These are phyloP conservation scores for Gymnogyps californianus DNA, from an alignment of 2,113 vertebrate genomes.

Conservation along the genomic window DNA sequence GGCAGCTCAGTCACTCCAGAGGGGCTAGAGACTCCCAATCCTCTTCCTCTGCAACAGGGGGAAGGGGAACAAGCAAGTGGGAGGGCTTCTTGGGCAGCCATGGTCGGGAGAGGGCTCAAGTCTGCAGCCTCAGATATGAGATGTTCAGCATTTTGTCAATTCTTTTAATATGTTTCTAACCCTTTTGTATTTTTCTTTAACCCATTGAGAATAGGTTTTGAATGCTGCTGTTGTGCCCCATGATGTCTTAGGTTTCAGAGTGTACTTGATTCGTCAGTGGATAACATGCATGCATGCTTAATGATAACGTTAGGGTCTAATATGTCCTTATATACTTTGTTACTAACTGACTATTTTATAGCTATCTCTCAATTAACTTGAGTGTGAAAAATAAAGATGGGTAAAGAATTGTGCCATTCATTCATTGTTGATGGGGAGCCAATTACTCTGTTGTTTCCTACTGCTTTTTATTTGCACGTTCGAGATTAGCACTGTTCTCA, in stretches of 20 bases:
- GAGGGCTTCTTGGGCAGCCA: accelerated
- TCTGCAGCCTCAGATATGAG: background rate
- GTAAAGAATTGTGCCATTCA: background rate
- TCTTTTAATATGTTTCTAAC: background rate
- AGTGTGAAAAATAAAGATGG: background rate
- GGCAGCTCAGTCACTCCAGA: background rate
- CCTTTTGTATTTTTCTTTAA: background rate
- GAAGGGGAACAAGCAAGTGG: background rate
- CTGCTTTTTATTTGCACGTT: background rate
- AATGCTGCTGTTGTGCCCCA: background rate
- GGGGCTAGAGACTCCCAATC: background rate
- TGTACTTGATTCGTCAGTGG: background rate
- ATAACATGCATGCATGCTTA: background rate
- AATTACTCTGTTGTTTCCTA: background rate
- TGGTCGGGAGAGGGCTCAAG: background rate
- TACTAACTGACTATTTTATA: background rate
- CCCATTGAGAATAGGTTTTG: background rate
- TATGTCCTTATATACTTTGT: background rate
- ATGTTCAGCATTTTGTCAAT: background rate
- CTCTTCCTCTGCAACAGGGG: background rate
- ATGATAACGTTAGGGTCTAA: background rate
- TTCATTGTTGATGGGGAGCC: background rate
- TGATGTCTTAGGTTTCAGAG: background rate
- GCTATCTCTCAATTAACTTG: background rate
- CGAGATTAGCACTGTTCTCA: background rate